Conservation (phyloP, 2,888 invertebrate species). For the Dryomyza anilis region DNA sequence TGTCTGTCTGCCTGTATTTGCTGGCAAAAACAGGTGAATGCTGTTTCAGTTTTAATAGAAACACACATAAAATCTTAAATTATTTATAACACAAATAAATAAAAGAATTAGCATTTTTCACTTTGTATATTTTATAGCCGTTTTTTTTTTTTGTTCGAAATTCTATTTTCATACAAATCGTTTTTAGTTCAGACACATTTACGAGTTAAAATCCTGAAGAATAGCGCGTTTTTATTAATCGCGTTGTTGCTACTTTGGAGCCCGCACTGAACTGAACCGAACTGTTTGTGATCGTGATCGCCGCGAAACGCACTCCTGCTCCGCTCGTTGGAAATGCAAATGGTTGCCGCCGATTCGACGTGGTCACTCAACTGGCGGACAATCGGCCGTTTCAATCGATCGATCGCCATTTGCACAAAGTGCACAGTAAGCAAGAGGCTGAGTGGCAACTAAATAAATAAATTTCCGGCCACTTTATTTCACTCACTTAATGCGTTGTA, state of each 20-base stretch:
- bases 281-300: too few relatives aligned
- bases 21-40: background rate
- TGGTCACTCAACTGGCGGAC: background rate
- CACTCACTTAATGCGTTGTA: too few relatives aligned
- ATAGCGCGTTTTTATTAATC: background rate
- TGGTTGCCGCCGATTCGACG: background rate
- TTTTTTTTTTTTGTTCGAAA: background rate
- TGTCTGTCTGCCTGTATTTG: too few relatives aligned
- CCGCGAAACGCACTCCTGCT: background rate
- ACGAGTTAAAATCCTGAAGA: background rate
- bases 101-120: background rate
- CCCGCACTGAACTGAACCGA: slow-evolving; percentile 1
- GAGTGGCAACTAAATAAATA: too few relatives aligned
- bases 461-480: too few relatives aligned
- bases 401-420: too few relatives aligned
- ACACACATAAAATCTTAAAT: background rate
- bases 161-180: background rate
- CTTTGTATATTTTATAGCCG: background rate
- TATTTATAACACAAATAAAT: background rate
- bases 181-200: too few relatives aligned
- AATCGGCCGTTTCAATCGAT: background rate
- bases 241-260: background rate
- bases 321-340: background rate
- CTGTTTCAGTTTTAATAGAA: background rate
- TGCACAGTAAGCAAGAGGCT: too few relatives aligned